phyloP scores from a whole-genome alignment of 2,797 vertebrate species.

The Neosilurus mollespiculum region DNA sequence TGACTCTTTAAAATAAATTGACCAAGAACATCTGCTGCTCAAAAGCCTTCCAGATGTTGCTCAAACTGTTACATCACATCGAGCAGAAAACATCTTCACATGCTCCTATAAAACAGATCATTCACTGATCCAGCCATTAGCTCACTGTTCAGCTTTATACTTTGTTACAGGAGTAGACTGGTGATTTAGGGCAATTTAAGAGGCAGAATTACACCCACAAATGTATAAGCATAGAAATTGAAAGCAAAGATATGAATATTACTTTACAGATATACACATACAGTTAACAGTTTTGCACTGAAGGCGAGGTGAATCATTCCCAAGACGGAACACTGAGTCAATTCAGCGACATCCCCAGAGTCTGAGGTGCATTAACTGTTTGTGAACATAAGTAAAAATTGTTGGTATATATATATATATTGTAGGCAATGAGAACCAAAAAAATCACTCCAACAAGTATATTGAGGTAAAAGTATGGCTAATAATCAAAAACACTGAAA shows the following conservation, averaged over 20 bases:
- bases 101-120: neutral
- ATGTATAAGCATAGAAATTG: neutral
- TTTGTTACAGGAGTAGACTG: neutral
- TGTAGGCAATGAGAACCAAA: no score
- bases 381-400: no score
- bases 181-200: neutral
- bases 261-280: no score
- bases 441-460: no score
- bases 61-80: neutral
- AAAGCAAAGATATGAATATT: neutral
- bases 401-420: no score
- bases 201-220: neutral
- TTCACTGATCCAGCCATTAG: neutral
- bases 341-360: no score
- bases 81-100: neutral
- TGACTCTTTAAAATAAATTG: neutral
- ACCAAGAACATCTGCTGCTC: neutral
- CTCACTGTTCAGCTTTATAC: neutral
- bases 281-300: no score
- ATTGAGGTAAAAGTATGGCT: no score
- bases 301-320: no score
- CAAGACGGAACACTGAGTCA: no score
- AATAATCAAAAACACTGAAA: no score
- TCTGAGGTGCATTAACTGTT: no score
- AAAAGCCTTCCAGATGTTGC: slow-evolving; percentile 6